A percentile compares a stretch with the other conserved stretches of the same genome.
Conservation (phyloP, 2,888 invertebrate species). For the Agrotis clavis region DNA sequence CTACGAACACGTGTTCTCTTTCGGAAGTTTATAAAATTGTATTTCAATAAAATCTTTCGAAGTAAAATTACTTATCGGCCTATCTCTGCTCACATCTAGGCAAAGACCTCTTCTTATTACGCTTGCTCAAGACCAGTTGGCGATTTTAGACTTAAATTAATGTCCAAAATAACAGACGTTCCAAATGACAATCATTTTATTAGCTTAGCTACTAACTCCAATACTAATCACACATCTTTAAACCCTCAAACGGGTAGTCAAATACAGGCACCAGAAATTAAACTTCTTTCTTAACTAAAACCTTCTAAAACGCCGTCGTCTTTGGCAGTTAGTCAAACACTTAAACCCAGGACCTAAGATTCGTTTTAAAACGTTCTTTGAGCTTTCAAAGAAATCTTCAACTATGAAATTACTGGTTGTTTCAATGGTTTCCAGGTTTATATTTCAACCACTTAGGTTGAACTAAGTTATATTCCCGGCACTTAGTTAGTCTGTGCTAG, state of each 20-base stretch:
- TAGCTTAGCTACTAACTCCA: neutral
- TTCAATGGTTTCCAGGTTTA: constrained; percentile 66
- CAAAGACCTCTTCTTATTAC: too few species aligned
- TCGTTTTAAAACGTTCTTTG: constrained; percentile 46
- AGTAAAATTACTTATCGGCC: too few species aligned
- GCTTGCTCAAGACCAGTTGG: too few species aligned
- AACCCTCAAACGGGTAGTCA: neutral
- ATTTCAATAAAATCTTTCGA: too few species aligned
- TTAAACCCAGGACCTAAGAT: constrained; percentile 30
- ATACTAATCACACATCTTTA: neutral
- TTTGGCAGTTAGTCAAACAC: constrained; percentile 49
- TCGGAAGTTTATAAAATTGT: too few species aligned
- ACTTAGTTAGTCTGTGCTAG: constrained; percentile 50
- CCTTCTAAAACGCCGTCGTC: constrained; percentile 29
- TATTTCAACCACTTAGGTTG: constrained; percentile 64
- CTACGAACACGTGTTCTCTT: neutral
- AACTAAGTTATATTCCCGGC: constrained; percentile 58
- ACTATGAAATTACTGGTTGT: constrained; percentile 58
- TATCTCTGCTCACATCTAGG: too few species aligned
- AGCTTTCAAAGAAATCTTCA: constrained; percentile 54
- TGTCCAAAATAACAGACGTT: too few species aligned
- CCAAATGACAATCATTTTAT: too few species aligned
- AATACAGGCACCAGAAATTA: neutral
- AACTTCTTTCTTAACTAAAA: constrained; percentile 35
- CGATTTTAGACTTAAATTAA: too few species aligned